Percentiles rank a stretch among this genome's conserved stretches.
These are phyloP conservation scores for Punctoribates punctum DNA, from an alignment of 2,888 invertebrate genomes.

Conservation along the genomic window DNA sequence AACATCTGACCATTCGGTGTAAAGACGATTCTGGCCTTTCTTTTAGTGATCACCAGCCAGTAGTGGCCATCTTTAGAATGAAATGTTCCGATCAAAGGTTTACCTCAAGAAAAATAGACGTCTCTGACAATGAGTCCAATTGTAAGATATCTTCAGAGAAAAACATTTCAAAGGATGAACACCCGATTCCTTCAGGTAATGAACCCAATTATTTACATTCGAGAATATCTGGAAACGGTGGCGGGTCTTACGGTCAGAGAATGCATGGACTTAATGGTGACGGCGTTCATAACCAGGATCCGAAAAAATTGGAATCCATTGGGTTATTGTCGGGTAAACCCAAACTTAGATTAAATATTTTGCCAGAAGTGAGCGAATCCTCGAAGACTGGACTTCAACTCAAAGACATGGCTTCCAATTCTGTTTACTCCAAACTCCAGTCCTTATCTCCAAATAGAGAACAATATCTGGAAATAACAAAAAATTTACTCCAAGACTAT, in stretches of 20 bases:
- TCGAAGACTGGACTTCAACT: constrained; percentile 18
- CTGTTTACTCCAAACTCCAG: not conserved
- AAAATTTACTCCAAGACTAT: not conserved
- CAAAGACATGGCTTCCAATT: constrained; percentile 24
- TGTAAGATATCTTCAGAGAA: not conserved
- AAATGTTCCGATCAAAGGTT: constrained; percentile 1
- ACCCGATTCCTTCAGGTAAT: not conserved
- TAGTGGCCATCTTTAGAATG: constrained; percentile 60
- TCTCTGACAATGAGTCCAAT: not conserved
- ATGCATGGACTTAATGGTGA: not conserved
- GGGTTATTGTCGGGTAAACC: not conserved
- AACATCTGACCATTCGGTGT: constrained; percentile 30
- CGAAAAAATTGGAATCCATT: not conserved
- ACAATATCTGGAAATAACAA: not conserved
- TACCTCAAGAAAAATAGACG: not conserved
- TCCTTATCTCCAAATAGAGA: not conserved
- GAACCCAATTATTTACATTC: not conserved
- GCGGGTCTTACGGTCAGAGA: not conserved
- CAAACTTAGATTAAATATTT: not conserved
- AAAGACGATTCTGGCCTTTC: constrained; percentile 44
- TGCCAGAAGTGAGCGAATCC: constrained; percentile 12
- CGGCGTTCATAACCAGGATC: not conserved
- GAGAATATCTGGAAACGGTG: not conserved
- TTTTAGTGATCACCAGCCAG: constrained; percentile 79
- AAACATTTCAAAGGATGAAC: not conserved